Percentiles rank a stretch among this genome's conserved stretches.
Evolutionary conservation across 2,113 vertebrate species (phyloP).

Genomic region (Malurus elegans): DNA sequence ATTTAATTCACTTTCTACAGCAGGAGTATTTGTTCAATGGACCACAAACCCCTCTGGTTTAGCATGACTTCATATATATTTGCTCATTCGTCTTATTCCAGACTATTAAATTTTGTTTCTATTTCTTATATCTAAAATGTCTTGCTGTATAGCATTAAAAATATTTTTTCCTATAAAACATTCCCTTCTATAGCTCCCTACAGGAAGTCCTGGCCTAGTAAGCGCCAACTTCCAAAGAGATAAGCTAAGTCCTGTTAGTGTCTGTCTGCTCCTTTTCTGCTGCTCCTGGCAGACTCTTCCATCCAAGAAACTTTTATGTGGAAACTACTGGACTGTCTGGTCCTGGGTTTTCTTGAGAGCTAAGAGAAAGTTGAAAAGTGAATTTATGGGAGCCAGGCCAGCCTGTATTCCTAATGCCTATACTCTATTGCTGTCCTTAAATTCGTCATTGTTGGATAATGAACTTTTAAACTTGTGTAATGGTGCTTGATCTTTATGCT

Average conservation of each 20-base stretch:
- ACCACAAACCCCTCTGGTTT: background rate
- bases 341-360: background rate
- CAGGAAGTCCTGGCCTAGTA: background rate
- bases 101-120: background rate
- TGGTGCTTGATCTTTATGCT: background rate
- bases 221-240: background rate
- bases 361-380: background rate
- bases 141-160: background rate
- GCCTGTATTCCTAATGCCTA: background rate
- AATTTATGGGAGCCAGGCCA: background rate
- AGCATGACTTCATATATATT: background rate
- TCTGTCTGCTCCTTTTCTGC: background rate
- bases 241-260: background rate
- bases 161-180: background rate
- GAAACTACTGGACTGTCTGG: background rate
- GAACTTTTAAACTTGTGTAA: background rate
- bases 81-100: background rate
- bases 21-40: conserved; percentile 13
- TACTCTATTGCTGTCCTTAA: background rate
- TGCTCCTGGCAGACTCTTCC: background rate
- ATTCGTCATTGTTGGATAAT: background rate
- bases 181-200: background rate
- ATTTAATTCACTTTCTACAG: conserved; percentile 35
- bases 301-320: background rate
- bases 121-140: background rate